Evolutionary conservation across 2,113 vertebrate genomes (phyloP).

Genomic region (Raja brachyura): DNA sequence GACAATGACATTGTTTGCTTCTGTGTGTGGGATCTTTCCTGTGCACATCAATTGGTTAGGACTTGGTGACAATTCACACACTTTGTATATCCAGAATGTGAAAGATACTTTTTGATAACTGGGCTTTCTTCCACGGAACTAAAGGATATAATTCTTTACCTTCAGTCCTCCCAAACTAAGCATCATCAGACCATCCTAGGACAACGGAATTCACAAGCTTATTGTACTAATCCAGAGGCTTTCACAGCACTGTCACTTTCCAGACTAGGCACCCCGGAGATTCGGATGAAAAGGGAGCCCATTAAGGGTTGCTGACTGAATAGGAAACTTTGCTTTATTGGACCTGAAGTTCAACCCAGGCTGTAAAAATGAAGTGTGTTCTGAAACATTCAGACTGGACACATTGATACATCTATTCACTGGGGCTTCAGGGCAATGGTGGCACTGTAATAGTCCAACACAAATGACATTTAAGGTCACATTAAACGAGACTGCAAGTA

Average conservation of each 20-base stretch:
- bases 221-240: background rate
- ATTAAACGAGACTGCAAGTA: background rate
- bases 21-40: background rate
- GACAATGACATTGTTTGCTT: background rate
- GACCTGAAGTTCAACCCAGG: background rate
- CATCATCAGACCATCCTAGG: background rate
- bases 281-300: background rate
- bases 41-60: background rate
- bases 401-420: background rate
- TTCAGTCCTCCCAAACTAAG: background rate
- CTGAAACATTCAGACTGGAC: background rate
- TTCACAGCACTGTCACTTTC: background rate
- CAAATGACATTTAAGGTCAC: background rate
- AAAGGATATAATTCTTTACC: background rate
- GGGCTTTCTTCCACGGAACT: background rate
- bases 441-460: background rate
- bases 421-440: background rate
- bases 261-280: background rate
- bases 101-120: background rate
- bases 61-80: background rate
- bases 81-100: background rate
- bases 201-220: background rate
- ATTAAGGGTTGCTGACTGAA: background rate
- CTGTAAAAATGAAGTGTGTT: background rate
- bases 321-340: background rate